Evolutionary conservation across 2,113 vertebrate genomes (phyloP).

Genomic region (Pollimyrus isidori): DNA sequence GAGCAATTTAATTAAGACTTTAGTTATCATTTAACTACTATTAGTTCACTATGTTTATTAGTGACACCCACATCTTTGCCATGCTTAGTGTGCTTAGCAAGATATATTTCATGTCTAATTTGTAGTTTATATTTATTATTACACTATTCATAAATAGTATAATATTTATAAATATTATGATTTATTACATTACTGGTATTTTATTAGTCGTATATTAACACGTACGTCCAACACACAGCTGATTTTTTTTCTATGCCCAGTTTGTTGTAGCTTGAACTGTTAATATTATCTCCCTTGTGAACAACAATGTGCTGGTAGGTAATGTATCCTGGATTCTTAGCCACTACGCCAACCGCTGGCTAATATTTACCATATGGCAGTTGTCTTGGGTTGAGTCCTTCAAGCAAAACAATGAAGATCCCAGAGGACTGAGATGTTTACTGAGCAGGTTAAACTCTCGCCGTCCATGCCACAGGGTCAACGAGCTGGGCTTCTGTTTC

Average conservation of each 20-base stretch:
- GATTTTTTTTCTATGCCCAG: neutral
- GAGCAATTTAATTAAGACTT: neutral
- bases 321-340: neutral
- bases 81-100: neutral
- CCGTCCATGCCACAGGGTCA: neutral
- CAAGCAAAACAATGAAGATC: neutral
- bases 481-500: neutral
- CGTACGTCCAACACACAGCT: neutral
- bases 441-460: neutral
- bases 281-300: neutral
- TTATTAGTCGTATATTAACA: neutral
- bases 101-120: neutral
- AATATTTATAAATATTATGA: too few relatives aligned
- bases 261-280: neutral
- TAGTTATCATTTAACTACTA: neutral
- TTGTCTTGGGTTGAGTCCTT: neutral
- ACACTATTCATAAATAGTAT: too few relatives aligned
- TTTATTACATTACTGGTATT: too few relatives aligned
- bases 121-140: neutral
- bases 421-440: neutral
- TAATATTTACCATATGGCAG: neutral
- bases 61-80: neutral
- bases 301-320: neutral
- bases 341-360: neutral
- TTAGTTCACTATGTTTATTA: neutral